Evolutionary conservation across 2,888 invertebrate species (phyloP), one percentile per base, ranked within the genome.

Genomic region (Glyphotaelius pellucidus): DNA sequence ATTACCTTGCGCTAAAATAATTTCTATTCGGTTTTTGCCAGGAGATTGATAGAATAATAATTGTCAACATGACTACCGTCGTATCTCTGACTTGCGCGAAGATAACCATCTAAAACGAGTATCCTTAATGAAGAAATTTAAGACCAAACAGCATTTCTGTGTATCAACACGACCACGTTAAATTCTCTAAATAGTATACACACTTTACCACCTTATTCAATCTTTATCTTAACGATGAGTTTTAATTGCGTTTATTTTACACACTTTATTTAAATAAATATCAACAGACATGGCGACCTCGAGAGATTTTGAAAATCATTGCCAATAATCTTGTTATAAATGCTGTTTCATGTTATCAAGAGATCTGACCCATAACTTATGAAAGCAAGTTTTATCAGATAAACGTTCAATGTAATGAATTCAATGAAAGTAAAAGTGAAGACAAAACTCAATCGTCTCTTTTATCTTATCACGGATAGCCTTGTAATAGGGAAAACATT

Each of bases 281-380:
- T 83, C 31, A 32, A 15, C 35, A 35, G 25, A 83, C 25, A 83
- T 25, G 35, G 35, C 83, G 32, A 35, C 32, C 83, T 83, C 19
- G 83, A 25, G 15, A 83, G 32, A 31, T 32, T 83, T 83, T 83
- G 35, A 83, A 83, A 32, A 83, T 83, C 83, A 32, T 32, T 83
- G 32, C 83, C 35, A 32, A 35, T 35, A 25, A 15, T 35, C 25
- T 38, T 35, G 32, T 25, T 7, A 25, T 83, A 25, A 91, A 47
- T 91, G 89, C 80, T 67, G 30, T 87, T 31, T 91, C 31, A 11
- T 88, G 7, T 81, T 88, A 91, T 88, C 91, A 85, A 38, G 35
- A 25, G 52, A 90, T 92, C 92, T 42, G 87, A 80, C 90, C 81
- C 92, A 90, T 90, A 87, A 88, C 90, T 92, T 88, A 90, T 15